Evolutionary conservation across 2,888 invertebrate genomes (phyloP).

Genomic region (Aspidiotus destructor): DNA sequence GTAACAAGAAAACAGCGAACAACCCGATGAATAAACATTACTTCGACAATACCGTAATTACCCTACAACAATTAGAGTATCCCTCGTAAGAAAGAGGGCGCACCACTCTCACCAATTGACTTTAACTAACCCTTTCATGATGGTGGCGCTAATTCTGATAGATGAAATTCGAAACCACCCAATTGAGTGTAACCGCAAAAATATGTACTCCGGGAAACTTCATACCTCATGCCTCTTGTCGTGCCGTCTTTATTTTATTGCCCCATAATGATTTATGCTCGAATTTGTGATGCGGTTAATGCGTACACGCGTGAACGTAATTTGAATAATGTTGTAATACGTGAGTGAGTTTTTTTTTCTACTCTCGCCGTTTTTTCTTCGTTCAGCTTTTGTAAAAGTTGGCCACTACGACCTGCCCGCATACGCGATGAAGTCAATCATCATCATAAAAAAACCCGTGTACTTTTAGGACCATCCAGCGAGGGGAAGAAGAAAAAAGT

Average conservation of each 20-base stretch:
- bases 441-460: background rate
- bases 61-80: background rate
- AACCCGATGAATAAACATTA: background rate
- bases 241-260: background rate
- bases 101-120: conserved; percentile 26
- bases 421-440: conserved; percentile 24
- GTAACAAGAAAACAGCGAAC: conserved; percentile 45
- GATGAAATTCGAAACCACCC: conserved; percentile 29
- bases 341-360: conserved; percentile 13
- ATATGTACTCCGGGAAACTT: conserved; percentile 4
- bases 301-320: conserved; percentile 7
- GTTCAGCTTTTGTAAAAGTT: background rate
- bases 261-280: background rate
- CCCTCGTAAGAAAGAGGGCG: background rate
- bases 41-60: background rate
- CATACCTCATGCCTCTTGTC: background rate
- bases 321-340: conserved; percentile 23
- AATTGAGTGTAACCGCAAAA: conserved; percentile 30
- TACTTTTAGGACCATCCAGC: background rate
- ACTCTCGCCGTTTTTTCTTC: conserved; percentile 13
- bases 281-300: conserved; percentile 2
- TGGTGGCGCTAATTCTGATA: conserved; percentile 32
- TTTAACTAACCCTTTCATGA: conserved; percentile 26
- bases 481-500: conserved; percentile 12
- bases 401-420: conserved; percentile 25